A percentile compares a stretch with the other conserved stretches of the same genome.
These are phyloP conservation scores for Festucalex cinctus DNA, from an alignment of 2,113 vertebrate species.

Conservation along the genomic window DNA sequence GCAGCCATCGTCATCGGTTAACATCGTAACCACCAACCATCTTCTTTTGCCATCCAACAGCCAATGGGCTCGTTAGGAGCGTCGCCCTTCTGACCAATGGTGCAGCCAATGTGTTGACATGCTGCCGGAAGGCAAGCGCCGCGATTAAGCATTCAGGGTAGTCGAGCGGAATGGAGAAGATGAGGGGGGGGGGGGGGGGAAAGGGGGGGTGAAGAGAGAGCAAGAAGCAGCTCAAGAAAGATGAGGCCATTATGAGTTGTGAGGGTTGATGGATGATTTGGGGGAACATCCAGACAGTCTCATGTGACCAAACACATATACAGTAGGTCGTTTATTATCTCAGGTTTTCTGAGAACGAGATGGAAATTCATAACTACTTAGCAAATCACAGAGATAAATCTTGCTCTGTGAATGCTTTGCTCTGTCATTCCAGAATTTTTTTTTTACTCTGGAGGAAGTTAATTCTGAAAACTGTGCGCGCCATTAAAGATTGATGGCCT, in stretches of 20 bases:
- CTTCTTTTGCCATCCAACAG: slow-evolving; percentile 48
- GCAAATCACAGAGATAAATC: slow-evolving; percentile 5
- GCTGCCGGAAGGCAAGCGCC: slow-evolving; percentile 58
- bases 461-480: not conserved
- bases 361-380: not conserved
- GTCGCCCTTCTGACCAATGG: slow-evolving; percentile 58
- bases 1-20: slow-evolving; percentile 48
- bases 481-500: slow-evolving; percentile 51
- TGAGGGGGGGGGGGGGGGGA: not conserved
- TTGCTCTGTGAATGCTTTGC: not conserved
- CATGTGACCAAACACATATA: slow-evolving; percentile 44
- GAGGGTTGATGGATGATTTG: slow-evolving; percentile 53
- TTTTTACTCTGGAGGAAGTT: not conserved
- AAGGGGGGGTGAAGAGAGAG: slow-evolving; percentile 11
- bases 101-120: slow-evolving; percentile 55
- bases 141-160: slow-evolving; percentile 70
- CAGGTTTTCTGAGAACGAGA: slow-evolving; percentile 9
- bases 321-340: slow-evolving; percentile 12
- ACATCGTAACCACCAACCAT: slow-evolving; percentile 55
- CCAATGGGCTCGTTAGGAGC: slow-evolving; percentile 48
- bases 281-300: slow-evolving; percentile 34
- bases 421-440: not conserved
- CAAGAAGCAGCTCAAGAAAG: slow-evolving; percentile 19
- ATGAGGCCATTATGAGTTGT: slow-evolving; percentile 57
- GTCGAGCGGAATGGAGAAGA: slow-evolving; percentile 55